These are phyloP conservation scores for Marmota monax DNA, from an alignment of 2,113 vertebrate genomes.

Conservation along the genomic window DNA sequence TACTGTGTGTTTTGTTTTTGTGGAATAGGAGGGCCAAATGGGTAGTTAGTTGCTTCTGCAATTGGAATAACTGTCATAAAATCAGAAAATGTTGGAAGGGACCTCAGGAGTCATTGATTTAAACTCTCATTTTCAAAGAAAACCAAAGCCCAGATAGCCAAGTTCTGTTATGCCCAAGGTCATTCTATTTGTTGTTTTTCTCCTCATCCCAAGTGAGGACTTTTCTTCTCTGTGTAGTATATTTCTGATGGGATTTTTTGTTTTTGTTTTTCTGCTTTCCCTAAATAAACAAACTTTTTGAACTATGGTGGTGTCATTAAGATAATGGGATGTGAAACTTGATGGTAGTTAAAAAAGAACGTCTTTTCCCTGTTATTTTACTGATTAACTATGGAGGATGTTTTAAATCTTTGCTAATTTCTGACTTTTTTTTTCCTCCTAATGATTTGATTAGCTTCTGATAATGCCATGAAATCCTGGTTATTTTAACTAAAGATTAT, in stretches of 20 bases:
- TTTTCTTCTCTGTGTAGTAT: neutral
- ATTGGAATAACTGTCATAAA: constrained; percentile 43
- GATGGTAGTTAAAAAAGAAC: constrained; percentile 7
- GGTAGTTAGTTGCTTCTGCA: neutral
- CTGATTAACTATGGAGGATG: neutral
- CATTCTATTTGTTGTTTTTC: constrained; percentile 24
- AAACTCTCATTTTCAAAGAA: constrained; percentile 22
- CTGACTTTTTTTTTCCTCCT: neutral
- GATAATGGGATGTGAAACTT: neutral
- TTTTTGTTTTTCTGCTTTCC: neutral
- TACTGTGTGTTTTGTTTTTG: constrained; percentile 38
- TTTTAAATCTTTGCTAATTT: constrained; percentile 62
- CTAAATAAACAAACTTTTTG: neutral
- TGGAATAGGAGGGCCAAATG: constrained; percentile 36
- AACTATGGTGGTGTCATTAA: neutral
- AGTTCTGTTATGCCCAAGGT: constrained; percentile 50
- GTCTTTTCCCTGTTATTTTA: neutral
- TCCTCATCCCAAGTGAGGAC: neutral
- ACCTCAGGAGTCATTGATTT: constrained; percentile 36
- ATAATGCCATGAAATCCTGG: neutral
- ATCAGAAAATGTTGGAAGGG: neutral
- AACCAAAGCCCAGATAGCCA: neutral
- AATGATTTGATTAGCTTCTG: constrained; percentile 58
- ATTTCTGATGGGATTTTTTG: neutral
- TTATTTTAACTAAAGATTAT: constrained; percentile 48